These are phyloP conservation scores for Salvator merianae DNA, from an alignment of 2,113 vertebrate genomes.

Conservation along the genomic window DNA sequence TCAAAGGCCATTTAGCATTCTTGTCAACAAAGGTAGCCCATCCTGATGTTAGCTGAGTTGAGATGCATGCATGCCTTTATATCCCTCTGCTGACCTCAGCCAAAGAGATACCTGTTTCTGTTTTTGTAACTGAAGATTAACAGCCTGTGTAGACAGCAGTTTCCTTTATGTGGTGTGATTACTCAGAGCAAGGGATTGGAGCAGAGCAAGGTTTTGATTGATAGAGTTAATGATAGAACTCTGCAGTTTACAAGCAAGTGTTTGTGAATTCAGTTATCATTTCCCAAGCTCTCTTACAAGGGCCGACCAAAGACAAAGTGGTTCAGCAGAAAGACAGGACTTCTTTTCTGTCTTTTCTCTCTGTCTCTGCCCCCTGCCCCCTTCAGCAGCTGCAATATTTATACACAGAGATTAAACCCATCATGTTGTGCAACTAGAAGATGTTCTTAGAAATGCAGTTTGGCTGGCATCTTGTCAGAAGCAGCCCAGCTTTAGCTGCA, in stretches of 20 bases:
- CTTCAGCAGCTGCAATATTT: slow-evolving; percentile 47
- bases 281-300: slow-evolving; percentile 32
- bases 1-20: not conserved
- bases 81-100: not conserved
- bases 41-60: not conserved
- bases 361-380: slow-evolving; percentile 14
- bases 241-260: slow-evolving; percentile 40
- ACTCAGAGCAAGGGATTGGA: not conserved
- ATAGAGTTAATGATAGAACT: slow-evolving; percentile 46
- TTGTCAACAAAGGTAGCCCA: not conserved
- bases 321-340: slow-evolving; percentile 17
- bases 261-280: slow-evolving; percentile 48
- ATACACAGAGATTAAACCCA: slow-evolving; percentile 37
- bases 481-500: slow-evolving; percentile 33
- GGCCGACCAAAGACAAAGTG: slow-evolving; percentile 20
- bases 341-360: slow-evolving; percentile 26
- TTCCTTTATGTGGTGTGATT: slow-evolving; percentile 37
- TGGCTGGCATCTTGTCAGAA: slow-evolving; percentile 41
- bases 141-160: slow-evolving; percentile 8
- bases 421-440: slow-evolving; percentile 21
- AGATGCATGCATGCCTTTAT: not conserved
- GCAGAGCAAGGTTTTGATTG: slow-evolving; percentile 32
- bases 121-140: slow-evolving; percentile 12
- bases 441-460: slow-evolving; percentile 38
- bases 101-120: not conserved